Evolutionary conservation across 2,888 invertebrate species (phyloP).

Genomic region (Fragum fragum): DNA sequence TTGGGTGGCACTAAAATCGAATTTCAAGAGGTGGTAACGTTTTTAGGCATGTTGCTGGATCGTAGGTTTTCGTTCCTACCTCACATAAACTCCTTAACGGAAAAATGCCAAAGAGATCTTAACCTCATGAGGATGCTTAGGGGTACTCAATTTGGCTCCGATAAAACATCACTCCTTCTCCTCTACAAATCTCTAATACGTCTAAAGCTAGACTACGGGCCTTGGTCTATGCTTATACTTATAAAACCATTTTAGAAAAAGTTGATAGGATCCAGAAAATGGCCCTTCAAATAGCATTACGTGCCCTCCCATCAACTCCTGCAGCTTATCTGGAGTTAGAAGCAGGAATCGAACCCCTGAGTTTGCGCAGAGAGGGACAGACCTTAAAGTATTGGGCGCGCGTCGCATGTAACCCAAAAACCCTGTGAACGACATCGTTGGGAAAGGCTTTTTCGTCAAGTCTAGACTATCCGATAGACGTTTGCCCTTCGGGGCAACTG

Average conservation of each 20-base stretch:
- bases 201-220: slow-evolving; percentile 24
- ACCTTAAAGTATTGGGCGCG: slow-evolving; percentile 16
- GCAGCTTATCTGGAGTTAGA: slow-evolving; percentile 9
- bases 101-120: slow-evolving; percentile 11
- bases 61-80: background rate
- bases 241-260: background rate
- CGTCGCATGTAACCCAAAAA: background rate
- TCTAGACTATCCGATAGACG: background rate
- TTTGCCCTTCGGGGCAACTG: background rate
- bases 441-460: background rate
- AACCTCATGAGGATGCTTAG: slow-evolving; percentile 25
- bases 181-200: slow-evolving; percentile 21
- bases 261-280: slow-evolving; percentile 5
- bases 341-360: slow-evolving; percentile 9
- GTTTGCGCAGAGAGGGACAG: slow-evolving; percentile 6
- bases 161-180: slow-evolving; percentile 2
- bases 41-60: slow-evolving; percentile 17
- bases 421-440: slow-evolving; percentile 15
- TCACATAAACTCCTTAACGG: background rate
- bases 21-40: slow-evolving; percentile 14
- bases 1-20: slow-evolving; percentile 3
- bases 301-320: background rate
- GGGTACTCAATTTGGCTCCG: slow-evolving; percentile 18
- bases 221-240: slow-evolving; percentile 10
- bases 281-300: slow-evolving; percentile 16